Percentiles rank a stretch among this genome's conserved stretches.
Evolutionary conservation across 2,113 vertebrate species (phyloP).

Genomic region (Diphyllodes magnificus): DNA sequence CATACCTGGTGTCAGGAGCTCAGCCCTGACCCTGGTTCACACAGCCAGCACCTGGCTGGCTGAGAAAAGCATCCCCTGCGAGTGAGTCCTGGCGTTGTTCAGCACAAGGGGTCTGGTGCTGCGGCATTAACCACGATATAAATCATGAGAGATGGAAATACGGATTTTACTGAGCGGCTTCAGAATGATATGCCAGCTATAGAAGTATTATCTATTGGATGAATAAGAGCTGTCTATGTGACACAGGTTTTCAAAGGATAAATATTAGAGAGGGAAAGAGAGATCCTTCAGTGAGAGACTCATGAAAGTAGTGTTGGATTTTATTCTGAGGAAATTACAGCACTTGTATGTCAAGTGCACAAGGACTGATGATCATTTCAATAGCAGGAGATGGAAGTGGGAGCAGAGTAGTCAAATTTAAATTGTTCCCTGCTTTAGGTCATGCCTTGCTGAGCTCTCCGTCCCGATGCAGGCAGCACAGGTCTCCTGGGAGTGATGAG

Average conservation of each 20-base stretch:
- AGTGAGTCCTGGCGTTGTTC: background rate
- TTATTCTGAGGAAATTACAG: slow-evolving; percentile 50
- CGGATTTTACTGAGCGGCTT: slow-evolving; percentile 40
- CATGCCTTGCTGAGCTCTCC: background rate
- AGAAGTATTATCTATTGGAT: slow-evolving; percentile 59
- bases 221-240: slow-evolving; percentile 64
- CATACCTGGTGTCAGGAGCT: background rate
- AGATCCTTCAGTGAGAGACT: slow-evolving; percentile 31
- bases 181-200: slow-evolving; percentile 38
- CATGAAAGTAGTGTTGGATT: slow-evolving; percentile 34
- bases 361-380: slow-evolving; percentile 57
- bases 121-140: background rate
- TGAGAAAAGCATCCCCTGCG: background rate
- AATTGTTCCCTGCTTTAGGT: slow-evolving; percentile 1
- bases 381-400: slow-evolving; percentile 23
- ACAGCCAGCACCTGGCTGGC: background rate
- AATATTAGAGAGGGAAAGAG: slow-evolving; percentile 59
- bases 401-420: slow-evolving; percentile 19
- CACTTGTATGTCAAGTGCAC: slow-evolving; percentile 45
- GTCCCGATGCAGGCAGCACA: background rate
- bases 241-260: slow-evolving; percentile 61
- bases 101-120: background rate
- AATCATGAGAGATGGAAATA: slow-evolving; percentile 38
- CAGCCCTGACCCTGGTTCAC: background rate
- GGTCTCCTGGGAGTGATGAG: background rate